Base-by-base conservation (phyloP, 2,113 vertebrate genomes). In the Vireo altiloquus region DNA sequence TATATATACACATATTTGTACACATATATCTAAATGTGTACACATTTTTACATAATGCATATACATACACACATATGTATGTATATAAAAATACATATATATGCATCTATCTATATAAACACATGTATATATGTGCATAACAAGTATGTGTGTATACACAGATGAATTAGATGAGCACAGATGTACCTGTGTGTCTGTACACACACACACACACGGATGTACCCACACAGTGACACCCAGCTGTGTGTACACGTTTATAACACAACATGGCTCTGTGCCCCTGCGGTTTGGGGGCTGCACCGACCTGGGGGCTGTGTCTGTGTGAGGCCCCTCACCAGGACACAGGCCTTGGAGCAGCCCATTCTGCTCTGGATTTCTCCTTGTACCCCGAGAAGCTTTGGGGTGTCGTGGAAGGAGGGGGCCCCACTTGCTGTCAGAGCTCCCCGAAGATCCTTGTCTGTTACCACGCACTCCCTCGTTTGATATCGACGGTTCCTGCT, bases 61-160 rank as follows among this genome's bases (percentile, higher is more conserved):
- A 16, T 4, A 24, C 13, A n/a, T 15, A 30, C 8, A 35, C 2
- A 30, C 6, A 15, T 13, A n/a, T 42, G 17, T 68, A 20, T 1
- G 2, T 11, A 49, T 28, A 49, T 35, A 69, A 35, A 68, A 13
- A 44, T 2, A 42, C 9, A 44, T 18, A n/a, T 4, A 19, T 23
- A 10, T 19, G 23, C 23, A 47, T 6, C 1, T 18, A 74, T 23
- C 28, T 47, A 10, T 33, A 37, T 4, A 54, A 33, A 21, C 21
- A 6, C 5, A 7, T 0, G 3, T 18, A 4, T 4, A 2, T 8
- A 31, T 1, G 9, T 44, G 22, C 3, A 15, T 8, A 16, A 49
- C 18, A 18, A 20, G 11, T 11, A 1, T 12, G 15, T 31, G 17
- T 39, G 57, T 19, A 3, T 3, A 10, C 12, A 53, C 2, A 12